Percentiles rank a stretch among this genome's conserved stretches.
phyloP scores from a whole-genome alignment of 2,113 vertebrate species.

The Cryptomyrus ogoouensis region DNA sequence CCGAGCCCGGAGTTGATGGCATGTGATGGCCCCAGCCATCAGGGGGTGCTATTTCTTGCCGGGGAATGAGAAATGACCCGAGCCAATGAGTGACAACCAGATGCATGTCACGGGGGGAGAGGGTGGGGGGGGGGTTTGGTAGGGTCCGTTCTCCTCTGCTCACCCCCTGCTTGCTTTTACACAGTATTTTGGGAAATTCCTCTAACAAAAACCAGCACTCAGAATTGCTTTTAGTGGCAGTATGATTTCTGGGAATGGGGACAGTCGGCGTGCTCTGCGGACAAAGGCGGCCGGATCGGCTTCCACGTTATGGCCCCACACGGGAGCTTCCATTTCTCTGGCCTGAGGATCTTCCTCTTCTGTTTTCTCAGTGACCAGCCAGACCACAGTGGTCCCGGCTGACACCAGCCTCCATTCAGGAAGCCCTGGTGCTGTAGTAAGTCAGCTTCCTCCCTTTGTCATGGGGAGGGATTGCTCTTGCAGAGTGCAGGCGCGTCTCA shows the following conservation, averaged over 20 bases:
- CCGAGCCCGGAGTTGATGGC: not conserved
- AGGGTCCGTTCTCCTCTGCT: not conserved
- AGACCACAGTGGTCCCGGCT: not conserved
- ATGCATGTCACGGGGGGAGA: not conserved
- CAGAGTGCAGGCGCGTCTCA: not conserved
- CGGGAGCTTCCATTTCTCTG: not conserved
- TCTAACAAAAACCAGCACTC: conserved; percentile 49
- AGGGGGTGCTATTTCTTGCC: not conserved
- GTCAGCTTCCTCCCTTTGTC: not conserved
- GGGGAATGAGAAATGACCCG: not conserved
- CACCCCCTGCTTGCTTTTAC: conserved; percentile 34
- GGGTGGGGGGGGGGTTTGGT: not conserved
- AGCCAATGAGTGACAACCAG: not conserved
- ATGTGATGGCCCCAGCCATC: not conserved
- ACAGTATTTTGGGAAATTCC: conserved; percentile 62
- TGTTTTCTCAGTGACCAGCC: not conserved
- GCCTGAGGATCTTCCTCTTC: not conserved
- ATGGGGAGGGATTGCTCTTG: not conserved
- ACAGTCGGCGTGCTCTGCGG: not conserved
- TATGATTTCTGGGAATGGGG: not conserved
- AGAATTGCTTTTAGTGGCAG: not conserved
- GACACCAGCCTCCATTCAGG: not conserved
- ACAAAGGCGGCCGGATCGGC: no score
- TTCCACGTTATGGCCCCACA: not conserved
- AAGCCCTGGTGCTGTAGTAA: not conserved